These are phyloP conservation scores for Nipponia nippon DNA, from an alignment of 2,113 vertebrate genomes.

Conservation along the genomic window DNA sequence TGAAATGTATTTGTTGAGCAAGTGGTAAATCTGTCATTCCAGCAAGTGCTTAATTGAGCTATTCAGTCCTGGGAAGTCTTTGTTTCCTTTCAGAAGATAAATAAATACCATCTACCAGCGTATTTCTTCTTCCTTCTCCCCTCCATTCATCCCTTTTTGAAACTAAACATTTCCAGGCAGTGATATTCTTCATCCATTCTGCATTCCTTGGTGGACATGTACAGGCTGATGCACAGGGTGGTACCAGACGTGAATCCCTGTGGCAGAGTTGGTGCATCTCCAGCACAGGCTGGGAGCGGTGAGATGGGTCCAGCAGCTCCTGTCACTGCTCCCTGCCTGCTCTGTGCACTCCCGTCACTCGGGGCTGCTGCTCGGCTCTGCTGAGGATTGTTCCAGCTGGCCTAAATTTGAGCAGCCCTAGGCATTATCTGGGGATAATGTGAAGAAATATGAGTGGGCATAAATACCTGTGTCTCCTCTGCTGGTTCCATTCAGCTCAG, in stretches of 20 bases:
- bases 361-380: not conserved
- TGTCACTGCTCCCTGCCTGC: rapidly evolving
- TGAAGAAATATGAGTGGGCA: rapidly evolving
- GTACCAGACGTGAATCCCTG: rapidly evolving
- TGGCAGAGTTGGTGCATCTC: rapidly evolving
- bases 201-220: rapidly evolving
- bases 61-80: not conserved
- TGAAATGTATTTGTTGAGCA: not conserved
- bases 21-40: not conserved
- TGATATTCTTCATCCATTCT: rapidly evolving
- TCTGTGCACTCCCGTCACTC: rapidly evolving
- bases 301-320: not conserved
- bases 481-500: rapidly evolving
- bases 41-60: not conserved
- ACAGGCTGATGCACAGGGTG: not conserved
- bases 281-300: rapidly evolving
- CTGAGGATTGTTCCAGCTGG: not conserved
- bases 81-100: not conserved
- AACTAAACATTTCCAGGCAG: not conserved
- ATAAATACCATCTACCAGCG: not conserved
- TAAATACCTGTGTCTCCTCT: not conserved
- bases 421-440: rapidly evolving
- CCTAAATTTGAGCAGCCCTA: not conserved
- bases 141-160: not conserved
- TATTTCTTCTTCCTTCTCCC: not conserved